Base-by-base conservation (phyloP, 2,888 invertebrate species). In the Synergus itoensis region DNA sequence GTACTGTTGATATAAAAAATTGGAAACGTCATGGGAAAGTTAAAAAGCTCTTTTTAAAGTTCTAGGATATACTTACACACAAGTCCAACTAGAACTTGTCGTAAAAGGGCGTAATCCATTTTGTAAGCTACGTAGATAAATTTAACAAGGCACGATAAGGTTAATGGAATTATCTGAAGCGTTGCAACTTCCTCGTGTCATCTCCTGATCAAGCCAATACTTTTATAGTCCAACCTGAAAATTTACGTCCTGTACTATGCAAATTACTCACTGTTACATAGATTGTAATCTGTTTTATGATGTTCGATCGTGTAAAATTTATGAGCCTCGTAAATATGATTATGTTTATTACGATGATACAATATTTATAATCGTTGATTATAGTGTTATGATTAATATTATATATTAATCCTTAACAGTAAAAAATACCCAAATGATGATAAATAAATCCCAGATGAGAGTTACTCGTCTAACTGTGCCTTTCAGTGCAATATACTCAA, bases 121-220 rank as follows among this genome's bases (percentile, higher is more conserved):
- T 92, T 76, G 77, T 28, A 63, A 48, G 7, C 48, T 53, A 18
- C n/a, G 53, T 11, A 48, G 73, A n/a, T 73, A 53, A 73, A 53
- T 92, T 92, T 92, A 92, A 92, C 92, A 91, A 92, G 92, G 90
- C 36, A 36, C n/a, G 65, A 41, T 41, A 73, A 36, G 73, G 11
- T 28, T 73, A 53, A 73, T 53, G 36, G 36, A 73, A 36, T 18
- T 73, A 36, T 53, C 9, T 36, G 48, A 11, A 16, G 36, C n/a
- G 36, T 53, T 18, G 36, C 9, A 73, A 28, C 16, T 28, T 73
- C 73, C 73, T 53, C 53, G 48, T 48, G 48, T 36, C 73, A 73
- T 73, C 53, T 48, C 53, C 53, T 73, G 48, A 53, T 73, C 53
- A 73, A 48, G 73, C n/a, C n/a, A 73, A 48, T 36, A 73, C 16